Evolutionary conservation across 2,113 vertebrate species (phyloP), one percentile per base, ranked within the genome.

Genomic region (Castor canadensis): DNA sequence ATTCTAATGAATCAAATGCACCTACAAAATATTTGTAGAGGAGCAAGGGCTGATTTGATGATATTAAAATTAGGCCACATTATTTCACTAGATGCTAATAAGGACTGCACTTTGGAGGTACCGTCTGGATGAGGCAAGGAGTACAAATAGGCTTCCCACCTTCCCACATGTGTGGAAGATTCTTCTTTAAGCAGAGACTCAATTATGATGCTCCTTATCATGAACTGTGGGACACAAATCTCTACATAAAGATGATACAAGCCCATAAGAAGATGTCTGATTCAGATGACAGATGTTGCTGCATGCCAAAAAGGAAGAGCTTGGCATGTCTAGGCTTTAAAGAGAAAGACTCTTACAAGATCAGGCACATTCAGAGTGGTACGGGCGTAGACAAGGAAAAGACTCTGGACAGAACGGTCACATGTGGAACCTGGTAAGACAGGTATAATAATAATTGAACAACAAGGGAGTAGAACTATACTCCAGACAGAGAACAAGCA

Each of bases 141-240:
- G 24, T 76, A 32, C 56, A 60, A 40, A 82, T 0, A 87, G 69
- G 38, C 19, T 52, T n/a, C 24, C 45, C 60, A 75, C 6, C 47
- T 60, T 94, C n/a, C 3, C 32, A 43, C 1, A 77, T 0, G 2
- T 30, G 32, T n/a, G 6, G 28, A 32, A 92, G 30, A 69, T 54
- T 93, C 84, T 92, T 73, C 90, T 96, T 87, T 91, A 86, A 95
- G 79, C 15, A 60, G 49, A 1, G 15, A 87, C 8, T 35, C 16
- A 35, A 28, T 75, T 84, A 75, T 52, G 12, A 84, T 49, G 47
- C n/a, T 85, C 32, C 35, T 56, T 96, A 15, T 12, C 7, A 64
- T 52, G 64, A 83, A 75, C 0, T 30, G 1, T 54, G 54, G 13
- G 28, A 9, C 24, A 49, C 3, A 60, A 66, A 10, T 47, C 38